Base-by-base conservation (phyloP, 2,797 vertebrate species). In the Liparis tanakae region DNA sequence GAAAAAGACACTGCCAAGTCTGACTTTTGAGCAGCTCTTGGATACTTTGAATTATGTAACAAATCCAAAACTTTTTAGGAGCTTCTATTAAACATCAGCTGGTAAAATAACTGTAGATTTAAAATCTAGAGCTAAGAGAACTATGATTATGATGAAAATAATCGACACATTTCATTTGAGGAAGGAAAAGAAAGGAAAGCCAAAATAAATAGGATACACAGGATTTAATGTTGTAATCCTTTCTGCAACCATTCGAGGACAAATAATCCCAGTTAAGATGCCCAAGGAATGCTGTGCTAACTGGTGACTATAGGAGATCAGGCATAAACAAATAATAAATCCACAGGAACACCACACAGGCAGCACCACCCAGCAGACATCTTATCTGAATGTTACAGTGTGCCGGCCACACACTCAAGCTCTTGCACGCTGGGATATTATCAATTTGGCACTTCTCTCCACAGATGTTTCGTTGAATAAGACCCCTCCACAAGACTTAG, bases 381-480 rank as follows among this genome's bases (percentile, higher is more conserved):
- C 85, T 91, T 89, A 81, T 88, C 81, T 78, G 66, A 87, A 87
- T 74, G 64, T 70, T 72, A 65, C 79, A 87, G 84, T 58, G 62
- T 70, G 58, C 8, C n/a, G 82, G 77, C 56, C 71, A 55, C 70
- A 76, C 60, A 59, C 48, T 36, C 34, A 2, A 79, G 58, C 65
- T 81, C 46, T 18, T 54, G 69, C 73, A 66, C 30, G 59, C 71
- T 4, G 43, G 79, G 72, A 78, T 51, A 8, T 83, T 82, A 87
- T 81, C 80, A 74, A 68, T 59, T 43, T 74, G 82, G 72, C 75
- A 71, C 66, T 76, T 74, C 70, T 67, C 68, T 72, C 74, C 85
- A 83, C 79, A 83, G 80, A 85, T 86, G 79, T 86, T 86, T 64
- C 6, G 30, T 73, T 78, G 74, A 91, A 87, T 88, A 81, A 86